These are phyloP conservation scores for Stigmatopora argus DNA, from an alignment of 2,113 vertebrate species.

Conservation along the genomic window DNA sequence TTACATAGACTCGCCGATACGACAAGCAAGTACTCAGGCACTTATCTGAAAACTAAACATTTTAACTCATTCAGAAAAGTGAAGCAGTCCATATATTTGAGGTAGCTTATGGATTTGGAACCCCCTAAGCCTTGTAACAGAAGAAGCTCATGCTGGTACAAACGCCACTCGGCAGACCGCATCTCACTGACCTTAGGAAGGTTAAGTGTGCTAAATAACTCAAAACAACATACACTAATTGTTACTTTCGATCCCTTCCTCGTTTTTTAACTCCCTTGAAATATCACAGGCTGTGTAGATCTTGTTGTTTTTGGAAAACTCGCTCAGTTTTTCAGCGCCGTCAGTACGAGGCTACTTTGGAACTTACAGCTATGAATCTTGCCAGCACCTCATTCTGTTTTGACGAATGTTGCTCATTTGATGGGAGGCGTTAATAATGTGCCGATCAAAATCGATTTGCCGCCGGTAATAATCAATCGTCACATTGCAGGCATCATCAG, in stretches of 20 bases:
- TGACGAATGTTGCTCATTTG: constrained; percentile 46
- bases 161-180: constrained; percentile 37
- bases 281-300: constrained; percentile 21
- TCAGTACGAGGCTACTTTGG: constrained; percentile 39
- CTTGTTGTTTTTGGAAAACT: constrained; percentile 29
- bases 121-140: constrained; percentile 15
- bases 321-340: constrained; percentile 14
- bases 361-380: constrained; percentile 42
- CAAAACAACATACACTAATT: constrained; percentile 7
- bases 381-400: constrained; percentile 19
- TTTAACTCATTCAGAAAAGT: constrained; percentile 45
- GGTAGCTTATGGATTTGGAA: constrained; percentile 43
- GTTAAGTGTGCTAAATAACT: constrained; percentile 27
- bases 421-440: constrained; percentile 52
- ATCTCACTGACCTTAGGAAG: constrained; percentile 30
- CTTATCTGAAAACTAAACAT: constrained; percentile 22
- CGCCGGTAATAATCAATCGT: constrained; percentile 64
- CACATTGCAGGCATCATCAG: constrained; percentile 53
- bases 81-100: constrained; percentile 36
- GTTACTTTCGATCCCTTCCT: neutral
- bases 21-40: constrained; percentile 16
- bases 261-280: constrained; percentile 28
- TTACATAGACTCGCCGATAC: constrained; percentile 11
- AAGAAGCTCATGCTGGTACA: constrained; percentile 13
- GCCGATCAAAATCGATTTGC: constrained; percentile 64